Percentiles rank a stretch among this genome's conserved stretches.
phyloP scores from a whole-genome alignment of 2,113 vertebrate species.

The Corythoichthys intestinalis region DNA sequence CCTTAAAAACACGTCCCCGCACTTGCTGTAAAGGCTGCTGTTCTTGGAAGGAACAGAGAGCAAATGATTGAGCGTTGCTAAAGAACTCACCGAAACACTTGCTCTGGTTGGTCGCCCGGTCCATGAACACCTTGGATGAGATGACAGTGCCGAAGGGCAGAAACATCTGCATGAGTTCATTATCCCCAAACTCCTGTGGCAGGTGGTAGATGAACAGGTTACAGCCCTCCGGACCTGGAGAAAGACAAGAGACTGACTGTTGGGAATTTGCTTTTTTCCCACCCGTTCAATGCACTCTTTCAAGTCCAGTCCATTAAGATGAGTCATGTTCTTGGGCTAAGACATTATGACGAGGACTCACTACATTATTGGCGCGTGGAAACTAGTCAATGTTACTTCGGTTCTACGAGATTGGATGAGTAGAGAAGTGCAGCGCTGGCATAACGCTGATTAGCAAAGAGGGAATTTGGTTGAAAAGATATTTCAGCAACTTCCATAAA shows the following conservation, averaged over 20 bases:
- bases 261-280: neutral
- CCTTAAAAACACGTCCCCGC: neutral
- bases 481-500: neutral
- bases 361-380: neutral
- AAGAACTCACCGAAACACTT: constrained; percentile 92
- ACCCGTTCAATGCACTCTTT: constrained; percentile 10
- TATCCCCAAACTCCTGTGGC: constrained; percentile 99
- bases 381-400: neutral
- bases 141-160: constrained; percentile 96
- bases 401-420: neutral
- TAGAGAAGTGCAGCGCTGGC: neutral
- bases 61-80: neutral
- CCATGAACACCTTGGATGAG: constrained; percentile 99
- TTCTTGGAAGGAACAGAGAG: neutral
- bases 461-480: neutral
- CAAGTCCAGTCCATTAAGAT: constrained; percentile 28
- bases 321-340: neutral
- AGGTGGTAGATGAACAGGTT: constrained; percentile 99
- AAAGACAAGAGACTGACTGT: constrained; percentile 9
- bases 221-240: constrained; percentile 95
- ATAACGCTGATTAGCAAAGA: constrained; percentile 3
- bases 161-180: constrained; percentile 99
- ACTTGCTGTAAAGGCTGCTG: neutral
- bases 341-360: neutral
- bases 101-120: constrained; percentile 99